A percentile compares a stretch with the other conserved stretches of the same genome.
Evolutionary conservation across 2,888 invertebrate genomes (phyloP).

Genomic region (Gibbula magus): DNA sequence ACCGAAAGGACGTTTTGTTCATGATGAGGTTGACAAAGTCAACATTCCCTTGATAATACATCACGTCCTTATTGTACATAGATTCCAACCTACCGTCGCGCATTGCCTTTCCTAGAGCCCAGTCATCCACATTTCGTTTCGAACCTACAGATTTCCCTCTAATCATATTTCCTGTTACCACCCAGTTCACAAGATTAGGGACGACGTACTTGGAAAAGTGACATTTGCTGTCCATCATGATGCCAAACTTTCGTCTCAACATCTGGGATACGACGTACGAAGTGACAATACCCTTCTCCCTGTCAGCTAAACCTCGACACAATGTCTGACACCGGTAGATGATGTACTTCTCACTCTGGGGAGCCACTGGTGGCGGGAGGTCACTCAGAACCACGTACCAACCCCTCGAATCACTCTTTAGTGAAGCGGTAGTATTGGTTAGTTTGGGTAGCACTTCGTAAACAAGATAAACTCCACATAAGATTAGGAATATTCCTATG

Average conservation of each 20-base stretch:
- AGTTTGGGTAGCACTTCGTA: no score
- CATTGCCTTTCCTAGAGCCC: not conserved
- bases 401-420: no score
- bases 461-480: no score
- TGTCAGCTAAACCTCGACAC: not conserved
- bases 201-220: not conserved
- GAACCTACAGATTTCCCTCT: not conserved
- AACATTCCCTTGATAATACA: not conserved
- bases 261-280: not conserved
- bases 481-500: no score
- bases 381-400: no score
- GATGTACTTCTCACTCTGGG: not conserved
- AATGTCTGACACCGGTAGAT: not conserved
- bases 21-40: not conserved
- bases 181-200: not conserved
- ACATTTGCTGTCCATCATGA: not conserved
- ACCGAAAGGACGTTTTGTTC: not conserved
- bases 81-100: not conserved
- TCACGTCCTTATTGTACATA: not conserved
- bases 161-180: not conserved
- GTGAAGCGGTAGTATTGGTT: no score
- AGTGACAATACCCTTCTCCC: not conserved
- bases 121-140: not conserved
- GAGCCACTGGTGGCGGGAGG: not conserved
- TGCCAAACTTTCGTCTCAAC: not conserved